Conservation (phyloP, 2,113 vertebrate genomes). For the Actenoides hombroni region DNA sequence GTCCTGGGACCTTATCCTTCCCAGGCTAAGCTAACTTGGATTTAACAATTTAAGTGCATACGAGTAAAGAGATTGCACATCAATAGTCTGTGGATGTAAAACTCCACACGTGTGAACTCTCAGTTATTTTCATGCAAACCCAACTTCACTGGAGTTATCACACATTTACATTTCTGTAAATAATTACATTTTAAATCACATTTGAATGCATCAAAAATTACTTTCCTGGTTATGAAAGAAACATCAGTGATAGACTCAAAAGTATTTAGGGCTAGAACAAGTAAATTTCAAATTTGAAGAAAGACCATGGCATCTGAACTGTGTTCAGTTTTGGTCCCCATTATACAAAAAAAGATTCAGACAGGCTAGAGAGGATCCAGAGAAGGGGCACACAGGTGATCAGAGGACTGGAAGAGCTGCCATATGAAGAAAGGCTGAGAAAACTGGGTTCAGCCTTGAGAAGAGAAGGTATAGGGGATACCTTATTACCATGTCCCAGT, state of each 20-base stretch:
- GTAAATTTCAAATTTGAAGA: not conserved
- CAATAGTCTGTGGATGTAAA: not conserved
- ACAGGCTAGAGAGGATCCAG: no score
- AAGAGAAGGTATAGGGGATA: no score
- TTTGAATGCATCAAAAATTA: not conserved
- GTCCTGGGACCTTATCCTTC: not conserved
- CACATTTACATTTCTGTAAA: not conserved
- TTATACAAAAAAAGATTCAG: no score
- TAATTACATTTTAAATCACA: not conserved
- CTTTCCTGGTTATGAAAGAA: not conserved
- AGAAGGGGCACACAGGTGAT: no score
- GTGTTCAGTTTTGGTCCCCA: no score
- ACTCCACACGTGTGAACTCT: not conserved
- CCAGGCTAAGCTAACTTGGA: not conserved
- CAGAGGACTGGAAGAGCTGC: no score
- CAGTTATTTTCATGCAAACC: not conserved
- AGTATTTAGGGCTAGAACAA: not conserved
- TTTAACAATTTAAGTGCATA: not conserved
- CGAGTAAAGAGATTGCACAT: not conserved
- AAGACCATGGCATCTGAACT: not conserved
- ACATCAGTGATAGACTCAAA: not conserved
- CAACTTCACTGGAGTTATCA: not conserved
- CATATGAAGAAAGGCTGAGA: no score
- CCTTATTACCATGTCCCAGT: no score
- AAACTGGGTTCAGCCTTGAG: no score